Base-by-base conservation (phyloP, 2,888 invertebrate genomes). In the Dysmachus trigonus region DNA sequence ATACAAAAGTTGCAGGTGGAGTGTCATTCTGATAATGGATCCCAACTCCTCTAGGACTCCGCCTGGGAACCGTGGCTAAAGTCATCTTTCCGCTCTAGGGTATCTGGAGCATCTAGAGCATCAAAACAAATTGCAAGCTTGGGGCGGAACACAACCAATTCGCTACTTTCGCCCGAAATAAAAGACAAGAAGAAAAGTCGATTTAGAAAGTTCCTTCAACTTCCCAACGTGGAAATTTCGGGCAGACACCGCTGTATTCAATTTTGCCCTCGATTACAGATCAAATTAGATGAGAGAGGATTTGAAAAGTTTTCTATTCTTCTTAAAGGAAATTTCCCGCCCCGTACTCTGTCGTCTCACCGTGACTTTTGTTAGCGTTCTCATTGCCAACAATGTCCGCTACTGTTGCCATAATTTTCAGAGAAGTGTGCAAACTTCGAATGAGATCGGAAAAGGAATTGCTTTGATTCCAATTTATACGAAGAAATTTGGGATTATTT, bases 241-340 rank as follows among this genome's bases (percentile, higher is more conserved):
- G 62, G 22, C 62, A 22, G 27, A 62, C 62, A 62, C 62, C 10
- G 27, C 62, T 62, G 79, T 31, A 51, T 79, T 79, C 79, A 79
- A 79, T 79, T 79, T 47, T 47, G 79, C 31, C 47, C 79, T 79
- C 79, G 79, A 51, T 79, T 79, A 47, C 47, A 30, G 30, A 79
- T 79, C 79, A 79, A 79, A 79, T 79, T 79, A 79, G n/a, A 79
- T 79, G 79, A 79, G 79, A 79, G 47, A 62, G 62, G 51, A 79
- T 51, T 79, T 51, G 79, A 30, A 79, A 79, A 47, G 27, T 47
- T 79, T 76, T 47, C 41, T 22, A 51, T 79, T 51, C 30, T 31
- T 18, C n/a, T 13, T 22, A 41, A 41, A 51, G 22, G n/a, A 76
- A 38, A 76, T 22, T 38, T 76, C 76, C 35, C 38, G 18, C 15